phyloP scores from a whole-genome alignment of 2,797 vertebrate genomes.

The Sternotherus odoratus region DNA sequence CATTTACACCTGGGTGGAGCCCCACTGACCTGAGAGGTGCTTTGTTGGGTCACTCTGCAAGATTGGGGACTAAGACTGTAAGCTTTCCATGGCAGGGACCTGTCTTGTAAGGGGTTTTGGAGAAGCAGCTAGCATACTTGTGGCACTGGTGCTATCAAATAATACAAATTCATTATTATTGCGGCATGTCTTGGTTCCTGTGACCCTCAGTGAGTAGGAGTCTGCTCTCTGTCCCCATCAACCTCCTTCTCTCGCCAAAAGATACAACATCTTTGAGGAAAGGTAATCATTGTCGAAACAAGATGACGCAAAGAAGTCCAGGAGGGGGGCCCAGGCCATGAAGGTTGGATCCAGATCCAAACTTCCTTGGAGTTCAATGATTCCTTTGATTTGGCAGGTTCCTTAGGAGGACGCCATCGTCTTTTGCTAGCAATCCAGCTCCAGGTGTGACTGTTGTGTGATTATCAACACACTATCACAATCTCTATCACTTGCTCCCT shows the following conservation, averaged over 20 bases:
- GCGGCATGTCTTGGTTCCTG: not conserved
- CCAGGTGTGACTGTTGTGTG: rapidly evolving
- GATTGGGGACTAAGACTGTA: not conserved
- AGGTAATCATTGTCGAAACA: not conserved
- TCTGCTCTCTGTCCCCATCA: not conserved
- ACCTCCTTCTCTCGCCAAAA: not conserved
- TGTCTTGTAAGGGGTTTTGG: not conserved
- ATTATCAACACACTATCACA: not conserved
- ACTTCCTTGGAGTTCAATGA: not conserved
- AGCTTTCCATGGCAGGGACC: not conserved
- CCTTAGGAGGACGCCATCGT: not conserved
- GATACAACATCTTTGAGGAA: not conserved
- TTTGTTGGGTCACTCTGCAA: not conserved
- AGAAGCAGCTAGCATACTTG: not conserved
- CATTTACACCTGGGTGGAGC: not conserved
- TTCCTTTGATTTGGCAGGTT: not conserved
- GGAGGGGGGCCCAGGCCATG: not conserved
- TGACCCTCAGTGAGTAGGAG: not conserved
- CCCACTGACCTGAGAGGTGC: not conserved
- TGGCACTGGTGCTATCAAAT: not conserved
- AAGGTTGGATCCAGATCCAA: not conserved
- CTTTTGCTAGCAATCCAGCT: rapidly evolving
- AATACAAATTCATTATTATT: not conserved
- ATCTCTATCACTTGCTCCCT: not conserved
- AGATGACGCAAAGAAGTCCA: not conserved